Percentiles rank a stretch among this genome's conserved stretches.
phyloP scores from a whole-genome alignment of 2,113 vertebrate species.

The Xiphophorus hellerii region DNA sequence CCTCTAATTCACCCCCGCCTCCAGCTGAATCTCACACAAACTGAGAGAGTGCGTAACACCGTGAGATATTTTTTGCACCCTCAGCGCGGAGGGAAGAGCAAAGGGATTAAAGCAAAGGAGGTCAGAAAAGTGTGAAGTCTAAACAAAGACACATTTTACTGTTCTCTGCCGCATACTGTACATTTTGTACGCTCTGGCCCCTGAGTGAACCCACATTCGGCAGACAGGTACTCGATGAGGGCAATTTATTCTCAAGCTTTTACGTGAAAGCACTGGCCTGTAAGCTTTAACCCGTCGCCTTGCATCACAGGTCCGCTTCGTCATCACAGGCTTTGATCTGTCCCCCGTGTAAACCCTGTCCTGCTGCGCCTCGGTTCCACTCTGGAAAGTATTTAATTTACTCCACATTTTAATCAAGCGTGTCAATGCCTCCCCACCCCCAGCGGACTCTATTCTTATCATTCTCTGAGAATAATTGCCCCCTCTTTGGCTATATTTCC shows the following conservation, averaged over 20 bases:
- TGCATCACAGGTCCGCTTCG: conserved; percentile 44
- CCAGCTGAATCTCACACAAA: conserved; percentile 30
- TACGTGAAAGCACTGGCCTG: conserved; percentile 26
- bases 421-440: conserved; percentile 25
- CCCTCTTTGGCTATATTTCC: conserved; percentile 44
- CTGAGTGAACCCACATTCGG: conserved; percentile 52
- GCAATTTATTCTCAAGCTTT: conserved; percentile 41
- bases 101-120: conserved; percentile 53
- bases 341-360: conserved; percentile 47
- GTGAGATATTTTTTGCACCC: conserved; percentile 60
- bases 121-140: conserved; percentile 65
- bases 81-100: conserved; percentile 25
- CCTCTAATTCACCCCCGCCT: conserved; percentile 24
- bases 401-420: conserved; percentile 60
- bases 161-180: conserved; percentile 30
- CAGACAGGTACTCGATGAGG: conserved; percentile 32
- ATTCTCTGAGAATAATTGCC: conserved; percentile 49
- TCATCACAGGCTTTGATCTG: conserved; percentile 56
- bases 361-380: conserved; percentile 47
- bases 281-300: conserved; percentile 52
- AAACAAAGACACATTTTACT: conserved; percentile 69
- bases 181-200: conserved; percentile 36
- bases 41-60: conserved; percentile 39
- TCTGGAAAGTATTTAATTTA: conserved; percentile 54
- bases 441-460: conserved; percentile 25